A percentile compares a stretch with the other conserved stretches of the same genome.
Evolutionary conservation across 1,140 invertebrate genomes (phyloP).

Genomic region (Magallana angulata): DNA sequence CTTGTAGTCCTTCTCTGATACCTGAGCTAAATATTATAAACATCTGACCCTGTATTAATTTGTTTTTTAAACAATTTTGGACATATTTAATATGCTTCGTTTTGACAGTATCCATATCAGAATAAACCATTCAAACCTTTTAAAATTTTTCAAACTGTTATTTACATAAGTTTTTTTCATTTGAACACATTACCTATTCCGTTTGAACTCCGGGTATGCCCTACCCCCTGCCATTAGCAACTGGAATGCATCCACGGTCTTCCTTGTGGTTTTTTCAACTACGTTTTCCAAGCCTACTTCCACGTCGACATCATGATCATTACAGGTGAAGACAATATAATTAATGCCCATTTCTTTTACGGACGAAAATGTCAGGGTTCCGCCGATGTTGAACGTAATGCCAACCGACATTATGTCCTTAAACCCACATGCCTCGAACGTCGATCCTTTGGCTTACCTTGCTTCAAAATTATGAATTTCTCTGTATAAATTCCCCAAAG

Average conservation of each 20-base stretch:
- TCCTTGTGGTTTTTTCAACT: background rate
- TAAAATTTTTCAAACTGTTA: background rate
- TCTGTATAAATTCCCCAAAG: too few species aligned
- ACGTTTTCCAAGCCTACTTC: background rate
- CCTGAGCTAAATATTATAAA: background rate
- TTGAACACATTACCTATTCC: background rate
- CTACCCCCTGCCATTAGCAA: background rate
- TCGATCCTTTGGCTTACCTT: too few species aligned
- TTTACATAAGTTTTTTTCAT: background rate
- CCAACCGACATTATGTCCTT: background rate
- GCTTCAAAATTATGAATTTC: too few species aligned
- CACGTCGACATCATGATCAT: background rate
- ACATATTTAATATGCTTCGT: conserved; percentile 2
- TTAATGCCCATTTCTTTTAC: too few species aligned
- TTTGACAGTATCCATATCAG: background rate
- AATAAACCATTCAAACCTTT: background rate
- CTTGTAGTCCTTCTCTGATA: too few species aligned
- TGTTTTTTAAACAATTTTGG: background rate
- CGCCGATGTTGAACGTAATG: too few species aligned
- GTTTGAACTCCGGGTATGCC: background rate
- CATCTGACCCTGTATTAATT: background rate
- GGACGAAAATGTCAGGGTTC: too few species aligned
- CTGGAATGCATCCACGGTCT: background rate
- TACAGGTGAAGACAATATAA: background rate
- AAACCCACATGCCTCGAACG: too few species aligned